Conservation (phyloP, 1,140 invertebrate species). For the Pinna nobilis region DNA sequence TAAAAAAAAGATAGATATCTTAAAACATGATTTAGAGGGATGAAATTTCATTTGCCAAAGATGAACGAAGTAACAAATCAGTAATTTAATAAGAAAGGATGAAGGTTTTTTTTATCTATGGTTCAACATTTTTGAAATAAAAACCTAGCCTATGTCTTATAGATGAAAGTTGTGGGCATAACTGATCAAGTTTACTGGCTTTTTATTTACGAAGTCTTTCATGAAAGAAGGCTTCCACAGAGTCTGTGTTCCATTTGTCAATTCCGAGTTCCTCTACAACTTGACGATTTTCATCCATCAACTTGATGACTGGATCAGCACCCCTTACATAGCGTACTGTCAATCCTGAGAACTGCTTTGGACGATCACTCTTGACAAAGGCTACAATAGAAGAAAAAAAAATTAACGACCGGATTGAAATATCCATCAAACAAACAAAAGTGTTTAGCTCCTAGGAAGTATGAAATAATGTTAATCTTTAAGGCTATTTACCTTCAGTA, state of each 20-base stretch:
- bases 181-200: not conserved
- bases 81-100: not conserved
- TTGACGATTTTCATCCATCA: conserved; percentile 81
- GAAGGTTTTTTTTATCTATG: not conserved
- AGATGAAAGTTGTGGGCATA: too few species aligned
- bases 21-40: too few species aligned
- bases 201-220: conserved; percentile 81
- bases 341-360: conserved; percentile 90
- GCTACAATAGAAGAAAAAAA: conserved; percentile 76
- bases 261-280: conserved; percentile 85
- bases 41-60: not conserved
- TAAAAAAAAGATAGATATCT: too few species aligned
- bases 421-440: not conserved
- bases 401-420: not conserved
- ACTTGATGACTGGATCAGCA: conserved; percentile 92
- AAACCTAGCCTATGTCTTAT: too few species aligned
- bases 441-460: not conserved
- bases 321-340: conserved; percentile 92
- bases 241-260: conserved; percentile 98
- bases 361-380: conserved; percentile 92
- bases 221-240: conserved; percentile 93
- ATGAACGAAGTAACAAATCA: not conserved
- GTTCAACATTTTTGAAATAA: not conserved
- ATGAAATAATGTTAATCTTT: not conserved
- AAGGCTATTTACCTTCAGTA: not conserved